Conservation (phyloP, 2,888 invertebrate species). For the Aleiodes alternator region DNA sequence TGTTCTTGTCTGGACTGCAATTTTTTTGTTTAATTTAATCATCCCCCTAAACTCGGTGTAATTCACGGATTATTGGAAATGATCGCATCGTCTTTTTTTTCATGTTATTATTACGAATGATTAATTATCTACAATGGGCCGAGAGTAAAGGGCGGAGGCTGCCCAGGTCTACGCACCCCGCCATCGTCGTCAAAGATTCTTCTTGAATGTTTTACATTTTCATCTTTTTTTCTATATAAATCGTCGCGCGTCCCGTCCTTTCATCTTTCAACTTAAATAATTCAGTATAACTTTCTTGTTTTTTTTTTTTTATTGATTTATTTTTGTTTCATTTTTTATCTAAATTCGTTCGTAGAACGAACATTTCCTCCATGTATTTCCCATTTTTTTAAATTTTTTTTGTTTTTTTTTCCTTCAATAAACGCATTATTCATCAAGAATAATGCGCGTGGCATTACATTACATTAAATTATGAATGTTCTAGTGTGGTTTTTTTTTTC, state of each 20-base stretch:
- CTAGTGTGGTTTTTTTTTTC: constrained; percentile 36
- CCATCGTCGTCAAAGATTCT: constrained; percentile 72
- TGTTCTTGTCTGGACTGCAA: constrained; percentile 60
- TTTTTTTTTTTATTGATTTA: constrained; percentile 12
- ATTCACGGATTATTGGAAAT: constrained; percentile 60
- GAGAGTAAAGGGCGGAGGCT: constrained; percentile 74
- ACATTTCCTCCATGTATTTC: constrained; percentile 5
- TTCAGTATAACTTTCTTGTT: constrained; percentile 36
- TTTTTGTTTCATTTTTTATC: constrained; percentile 19
- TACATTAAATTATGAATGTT: constrained; percentile 41
- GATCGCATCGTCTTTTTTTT: constrained; percentile 55
- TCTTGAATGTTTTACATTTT: constrained; percentile 40
- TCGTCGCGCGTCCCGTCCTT: constrained; percentile 73
- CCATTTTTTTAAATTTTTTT: background rate
- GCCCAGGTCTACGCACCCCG: constrained; percentile 75
- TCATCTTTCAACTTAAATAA: constrained; percentile 51
- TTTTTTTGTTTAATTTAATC: constrained; percentile 50
- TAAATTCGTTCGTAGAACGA: constrained; percentile 14
- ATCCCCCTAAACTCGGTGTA: constrained; percentile 62
- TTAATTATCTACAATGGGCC: constrained; percentile 76
- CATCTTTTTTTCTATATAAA: constrained; percentile 48
- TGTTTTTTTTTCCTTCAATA: constrained; percentile 9
- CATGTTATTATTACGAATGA: constrained; percentile 66
- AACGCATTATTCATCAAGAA: background rate
- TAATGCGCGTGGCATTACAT: constrained; percentile 9